Percentiles rank a stretch among this genome's conserved stretches.
Evolutionary conservation across 2,113 vertebrate species (phyloP).

Genomic region (Pluvialis apricaria): DNA sequence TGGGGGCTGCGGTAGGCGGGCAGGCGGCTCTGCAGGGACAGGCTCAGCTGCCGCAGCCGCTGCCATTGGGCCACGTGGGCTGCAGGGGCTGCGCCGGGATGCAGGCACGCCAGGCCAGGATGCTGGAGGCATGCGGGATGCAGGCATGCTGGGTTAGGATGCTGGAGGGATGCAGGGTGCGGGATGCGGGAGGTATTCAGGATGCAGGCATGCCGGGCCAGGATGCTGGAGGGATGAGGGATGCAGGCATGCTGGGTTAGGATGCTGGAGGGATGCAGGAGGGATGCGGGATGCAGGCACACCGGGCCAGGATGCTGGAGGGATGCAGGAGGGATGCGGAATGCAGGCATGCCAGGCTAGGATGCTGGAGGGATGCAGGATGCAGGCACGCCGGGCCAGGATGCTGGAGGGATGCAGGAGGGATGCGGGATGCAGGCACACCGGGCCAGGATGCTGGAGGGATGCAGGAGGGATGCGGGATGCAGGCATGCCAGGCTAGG

Average conservation of each 20-base stretch:
- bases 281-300: background rate
- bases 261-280: background rate
- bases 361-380: background rate
- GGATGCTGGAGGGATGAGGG: background rate
- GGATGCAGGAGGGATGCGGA: background rate
- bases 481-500: no score
- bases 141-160: background rate
- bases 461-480: background rate
- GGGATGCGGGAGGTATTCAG: background rate
- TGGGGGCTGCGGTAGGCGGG: background rate
- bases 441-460: background rate
- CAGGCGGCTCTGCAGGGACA: background rate
- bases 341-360: background rate
- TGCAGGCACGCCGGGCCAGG: background rate
- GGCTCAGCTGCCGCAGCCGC: constrained; percentile 41
- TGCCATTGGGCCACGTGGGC: constrained; percentile 55
- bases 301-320: background rate
- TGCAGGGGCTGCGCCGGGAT: constrained; percentile 52
- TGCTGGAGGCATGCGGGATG: no score
- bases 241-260: background rate
- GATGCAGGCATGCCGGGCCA: background rate
- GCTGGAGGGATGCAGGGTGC: background rate
- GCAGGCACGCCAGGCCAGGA: background rate
- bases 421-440: background rate
- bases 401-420: background rate